A percentile compares a stretch with the other conserved stretches of the same genome.
phyloP scores from a whole-genome alignment of 2,797 vertebrate genomes.

The Knipowitschia caucasica region DNA sequence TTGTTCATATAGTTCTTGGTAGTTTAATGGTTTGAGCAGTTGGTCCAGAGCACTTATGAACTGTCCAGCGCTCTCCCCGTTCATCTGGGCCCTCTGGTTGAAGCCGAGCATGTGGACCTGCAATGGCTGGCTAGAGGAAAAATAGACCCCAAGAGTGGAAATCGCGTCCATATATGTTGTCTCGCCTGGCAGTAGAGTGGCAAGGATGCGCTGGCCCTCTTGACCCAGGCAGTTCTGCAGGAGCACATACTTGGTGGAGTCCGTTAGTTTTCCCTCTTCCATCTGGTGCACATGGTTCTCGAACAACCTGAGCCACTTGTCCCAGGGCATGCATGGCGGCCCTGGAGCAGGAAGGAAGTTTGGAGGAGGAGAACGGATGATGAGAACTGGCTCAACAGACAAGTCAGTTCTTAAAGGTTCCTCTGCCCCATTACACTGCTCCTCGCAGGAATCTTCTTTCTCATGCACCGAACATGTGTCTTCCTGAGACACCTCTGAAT shows the following conservation, averaged over 20 bases:
- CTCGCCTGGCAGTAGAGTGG: slow-evolving; percentile 24
- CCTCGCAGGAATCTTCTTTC: not conserved
- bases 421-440: slow-evolving; percentile 8
- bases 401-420: slow-evolving; percentile 31
- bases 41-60: slow-evolving; percentile 51
- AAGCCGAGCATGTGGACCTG: slow-evolving; percentile 49
- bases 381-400: slow-evolving; percentile 29
- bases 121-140: slow-evolving; percentile 30
- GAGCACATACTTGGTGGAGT: slow-evolving; percentile 53
- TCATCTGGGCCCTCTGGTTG: slow-evolving; percentile 54
- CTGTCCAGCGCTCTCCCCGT: slow-evolving; percentile 47
- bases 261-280: slow-evolving; percentile 45
- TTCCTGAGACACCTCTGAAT: not conserved
- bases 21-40: slow-evolving; percentile 43
- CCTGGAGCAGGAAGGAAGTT: slow-evolving; percentile 46
- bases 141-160: slow-evolving; percentile 41
- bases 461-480: not conserved
- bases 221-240: slow-evolving; percentile 62
- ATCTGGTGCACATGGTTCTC: slow-evolving; percentile 53
- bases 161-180: slow-evolving; percentile 38
- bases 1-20: slow-evolving; percentile 26
- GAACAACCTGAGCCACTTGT: slow-evolving; percentile 59
- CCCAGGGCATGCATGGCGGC: slow-evolving; percentile 47
- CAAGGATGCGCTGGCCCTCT: slow-evolving; percentile 57
- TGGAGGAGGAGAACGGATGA: slow-evolving; percentile 61